Evolutionary conservation across 1,140 invertebrate species (phyloP), one percentile per base, ranked within the genome.

Genomic region (Ceratina australensis): DNA sequence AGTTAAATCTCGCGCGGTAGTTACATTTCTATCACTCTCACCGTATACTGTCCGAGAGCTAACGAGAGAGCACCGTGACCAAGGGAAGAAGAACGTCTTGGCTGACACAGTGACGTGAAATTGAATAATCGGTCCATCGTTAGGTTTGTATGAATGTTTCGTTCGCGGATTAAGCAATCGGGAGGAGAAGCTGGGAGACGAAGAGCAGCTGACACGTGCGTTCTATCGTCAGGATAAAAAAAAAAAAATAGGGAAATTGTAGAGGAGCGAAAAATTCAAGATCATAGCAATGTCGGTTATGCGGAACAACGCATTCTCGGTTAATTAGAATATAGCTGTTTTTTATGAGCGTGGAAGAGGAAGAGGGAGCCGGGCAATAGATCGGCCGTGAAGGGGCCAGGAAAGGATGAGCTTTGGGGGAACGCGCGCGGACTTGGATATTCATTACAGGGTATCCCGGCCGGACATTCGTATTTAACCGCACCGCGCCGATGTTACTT

Each of bases 301-400:
- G 73, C 80, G 82, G 82, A 82, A 85, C 78, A 83, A 72, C 81
- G 86, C 86, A 86, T 88, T 81, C 88, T 88, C 85, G 82, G 84
- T 86, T 92, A 90, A 92, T 92, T 92, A 92, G 88, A 91, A 92
- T 92, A 92, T 92, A 91, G 91, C 91, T 91, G 90, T 91, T 92
- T 92, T 92, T 92, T 92, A 92, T 92, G 91, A 91, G 91, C 91
- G 91, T 92, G 91, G 90, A 91, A 92, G 91, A 92, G 91, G 91
- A 92, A 92, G 90, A 92, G 91, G 91, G 90, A 90, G 86, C 86
- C 82, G 50, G 83, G 80, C 72, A 81, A 83, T 82, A 75, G 76
- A 73, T 78, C 67, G 72, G 68, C 47, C 79, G 80, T 63, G 72
- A 64, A 69, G 71, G 82, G 73, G 64, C 60, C 68, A 60, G 83